phyloP scores from a whole-genome alignment of 2,113 vertebrate species.

The Shinisaurus crocodilurus region DNA sequence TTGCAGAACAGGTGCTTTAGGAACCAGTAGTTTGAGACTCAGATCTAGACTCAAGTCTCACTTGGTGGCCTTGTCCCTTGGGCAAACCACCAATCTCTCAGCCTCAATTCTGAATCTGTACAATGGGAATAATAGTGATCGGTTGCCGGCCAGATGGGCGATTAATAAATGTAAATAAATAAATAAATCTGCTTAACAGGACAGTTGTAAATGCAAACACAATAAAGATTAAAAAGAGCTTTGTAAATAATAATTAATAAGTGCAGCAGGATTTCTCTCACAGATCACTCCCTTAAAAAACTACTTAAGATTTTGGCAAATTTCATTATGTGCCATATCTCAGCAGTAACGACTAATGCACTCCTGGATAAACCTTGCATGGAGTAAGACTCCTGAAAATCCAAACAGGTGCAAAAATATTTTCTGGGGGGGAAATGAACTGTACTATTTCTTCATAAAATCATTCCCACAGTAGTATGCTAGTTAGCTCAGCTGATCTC shows the following conservation, averaged over 20 bases:
- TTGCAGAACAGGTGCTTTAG: neutral
- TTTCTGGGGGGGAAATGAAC: rapidly evolving
- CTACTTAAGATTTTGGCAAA: neutral
- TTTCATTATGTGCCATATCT: neutral
- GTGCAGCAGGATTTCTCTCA: neutral
- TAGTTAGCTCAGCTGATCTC: neutral
- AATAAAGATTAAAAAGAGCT: neutral
- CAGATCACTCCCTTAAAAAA: neutral
- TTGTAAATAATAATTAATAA: neutral
- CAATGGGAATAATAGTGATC: neutral
- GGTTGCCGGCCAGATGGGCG: too few species aligned
- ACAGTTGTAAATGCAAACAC: neutral
- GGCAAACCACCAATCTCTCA: neutral
- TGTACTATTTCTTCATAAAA: neutral
- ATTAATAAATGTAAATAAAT: too few species aligned
- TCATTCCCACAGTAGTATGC: neutral
- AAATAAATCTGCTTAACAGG: neutral
- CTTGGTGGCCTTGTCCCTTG: too few species aligned
- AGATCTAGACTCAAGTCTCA: neutral
- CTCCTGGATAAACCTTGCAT: neutral
- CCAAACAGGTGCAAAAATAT: neutral
- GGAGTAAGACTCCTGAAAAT: rapidly evolving
- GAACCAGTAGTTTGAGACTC: neutral
- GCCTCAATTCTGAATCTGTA: neutral
- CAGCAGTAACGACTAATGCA: neutral